Evolutionary conservation across 2,113 vertebrate species (phyloP).

Genomic region (Corvus cornix): DNA sequence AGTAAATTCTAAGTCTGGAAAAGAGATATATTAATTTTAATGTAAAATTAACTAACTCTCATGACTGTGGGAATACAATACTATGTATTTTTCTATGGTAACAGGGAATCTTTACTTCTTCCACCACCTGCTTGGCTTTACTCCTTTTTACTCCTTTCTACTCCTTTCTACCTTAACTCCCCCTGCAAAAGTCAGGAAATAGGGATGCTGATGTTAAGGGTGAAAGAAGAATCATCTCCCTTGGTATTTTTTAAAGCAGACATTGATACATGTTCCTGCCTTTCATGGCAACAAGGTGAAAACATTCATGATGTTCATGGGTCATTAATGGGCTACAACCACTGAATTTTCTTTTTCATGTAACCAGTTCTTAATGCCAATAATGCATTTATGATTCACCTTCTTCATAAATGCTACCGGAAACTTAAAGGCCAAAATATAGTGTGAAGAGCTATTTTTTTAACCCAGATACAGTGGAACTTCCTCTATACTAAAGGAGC

Average conservation of each 20-base stretch:
- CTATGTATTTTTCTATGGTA: slow-evolving; percentile 40
- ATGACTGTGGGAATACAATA: slow-evolving; percentile 34
- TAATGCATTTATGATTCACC: slow-evolving; percentile 62
- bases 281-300: slow-evolving; percentile 1
- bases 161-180: not conserved
- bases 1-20: slow-evolving; percentile 46
- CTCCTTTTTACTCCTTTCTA: not conserved
- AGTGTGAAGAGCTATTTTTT: slow-evolving; percentile 62
- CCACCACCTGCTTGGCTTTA: not conserved
- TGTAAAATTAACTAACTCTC: not conserved
- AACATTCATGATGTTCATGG: not conserved
- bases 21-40: slow-evolving; percentile 33
- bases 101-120: slow-evolving; percentile 17
- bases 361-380: slow-evolving; percentile 68
- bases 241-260: not conserved
- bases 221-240: not conserved
- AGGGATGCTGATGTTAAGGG: not conserved
- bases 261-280: not conserved
- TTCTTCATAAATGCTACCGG: slow-evolving; percentile 68
- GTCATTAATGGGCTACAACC: slow-evolving; percentile 29
- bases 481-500: slow-evolving; percentile 63
- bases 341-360: slow-evolving; percentile 33
- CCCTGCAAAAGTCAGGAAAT: not conserved
- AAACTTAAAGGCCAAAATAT: slow-evolving; percentile 75
- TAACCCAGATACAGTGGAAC: slow-evolving; percentile 45